These are phyloP conservation scores for Tringa solitaria DNA, from an alignment of 2,113 vertebrate genomes.

Conservation along the genomic window DNA sequence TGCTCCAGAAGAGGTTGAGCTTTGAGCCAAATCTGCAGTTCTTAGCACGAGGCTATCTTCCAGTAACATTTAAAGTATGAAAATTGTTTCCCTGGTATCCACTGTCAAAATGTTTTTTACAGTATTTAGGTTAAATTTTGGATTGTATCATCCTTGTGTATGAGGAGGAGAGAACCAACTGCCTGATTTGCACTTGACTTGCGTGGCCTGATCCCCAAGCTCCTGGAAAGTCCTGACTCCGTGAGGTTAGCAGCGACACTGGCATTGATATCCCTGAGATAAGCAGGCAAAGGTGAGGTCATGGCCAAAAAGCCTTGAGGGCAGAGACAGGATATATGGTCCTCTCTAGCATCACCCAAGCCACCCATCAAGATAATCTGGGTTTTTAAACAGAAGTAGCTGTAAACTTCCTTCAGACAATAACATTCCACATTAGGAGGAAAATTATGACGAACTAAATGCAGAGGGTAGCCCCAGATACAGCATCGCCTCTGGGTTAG, in stretches of 20 bases:
- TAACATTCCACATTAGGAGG: not conserved
- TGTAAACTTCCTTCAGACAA: not conserved
- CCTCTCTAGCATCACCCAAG: constrained; percentile 2
- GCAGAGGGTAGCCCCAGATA: not conserved
- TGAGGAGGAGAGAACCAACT: not conserved
- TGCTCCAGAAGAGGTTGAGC: not conserved
- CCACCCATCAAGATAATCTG: constrained; percentile 41
- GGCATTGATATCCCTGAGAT: not conserved
- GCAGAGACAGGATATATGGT: not conserved
- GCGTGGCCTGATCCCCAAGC: not conserved
- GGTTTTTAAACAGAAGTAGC: constrained; percentile 12
- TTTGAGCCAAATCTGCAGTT: not conserved
- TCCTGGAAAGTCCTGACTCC: not conserved
- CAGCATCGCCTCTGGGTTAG: constrained; percentile 7
- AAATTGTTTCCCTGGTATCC: not conserved
- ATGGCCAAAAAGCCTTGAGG: not conserved
- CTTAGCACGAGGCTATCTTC: not conserved
- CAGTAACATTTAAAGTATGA: not conserved
- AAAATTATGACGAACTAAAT: not conserved
- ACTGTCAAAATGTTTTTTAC: not conserved
- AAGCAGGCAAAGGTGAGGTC: not conserved
- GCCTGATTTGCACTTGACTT: not conserved
- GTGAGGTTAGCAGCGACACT: not conserved
- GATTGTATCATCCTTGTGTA: not conserved
- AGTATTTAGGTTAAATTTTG: not conserved